Evolutionary conservation across 2,113 vertebrate species (phyloP).

Genomic region (Mungos mungo): DNA sequence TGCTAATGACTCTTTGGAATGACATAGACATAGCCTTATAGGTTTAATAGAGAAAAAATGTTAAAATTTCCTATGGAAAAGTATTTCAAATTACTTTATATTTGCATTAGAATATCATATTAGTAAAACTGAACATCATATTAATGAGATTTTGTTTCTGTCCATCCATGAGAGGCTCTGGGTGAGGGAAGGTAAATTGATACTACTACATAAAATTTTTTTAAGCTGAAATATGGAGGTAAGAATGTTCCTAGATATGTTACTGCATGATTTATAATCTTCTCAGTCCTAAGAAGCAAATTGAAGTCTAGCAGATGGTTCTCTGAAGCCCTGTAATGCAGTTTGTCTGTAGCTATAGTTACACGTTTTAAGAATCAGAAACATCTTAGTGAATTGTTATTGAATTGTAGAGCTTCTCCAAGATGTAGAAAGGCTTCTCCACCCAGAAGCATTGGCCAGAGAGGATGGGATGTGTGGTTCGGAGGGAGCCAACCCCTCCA

Average conservation of each 20-base stretch:
- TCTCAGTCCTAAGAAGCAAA: slow-evolving; percentile 73
- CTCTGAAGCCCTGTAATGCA: slow-evolving; percentile 64
- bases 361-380: slow-evolving; percentile 64
- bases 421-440: background rate
- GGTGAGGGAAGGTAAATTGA: slow-evolving; percentile 4
- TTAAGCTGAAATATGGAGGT: slow-evolving; percentile 41
- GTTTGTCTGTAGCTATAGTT: slow-evolving; percentile 74
- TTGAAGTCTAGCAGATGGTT: slow-evolving; percentile 77
- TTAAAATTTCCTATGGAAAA: slow-evolving; percentile 25
- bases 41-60: background rate
- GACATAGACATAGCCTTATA: background rate
- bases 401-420: slow-evolving; percentile 61
- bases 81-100: slow-evolving; percentile 45
- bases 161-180: background rate
- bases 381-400: slow-evolving; percentile 52
- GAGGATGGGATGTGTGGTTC: background rate
- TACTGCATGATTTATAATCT: slow-evolving; percentile 66
- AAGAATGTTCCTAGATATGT: slow-evolving; percentile 55
- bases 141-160: slow-evolving; percentile 55
- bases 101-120: background rate
- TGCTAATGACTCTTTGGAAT: slow-evolving; percentile 3
- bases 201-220: background rate
- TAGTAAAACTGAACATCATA: background rate
- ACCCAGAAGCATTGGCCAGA: background rate
- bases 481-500: background rate